Base-by-base conservation (phyloP, 1,140 invertebrate genomes). In the Micrasema longulum region DNA sequence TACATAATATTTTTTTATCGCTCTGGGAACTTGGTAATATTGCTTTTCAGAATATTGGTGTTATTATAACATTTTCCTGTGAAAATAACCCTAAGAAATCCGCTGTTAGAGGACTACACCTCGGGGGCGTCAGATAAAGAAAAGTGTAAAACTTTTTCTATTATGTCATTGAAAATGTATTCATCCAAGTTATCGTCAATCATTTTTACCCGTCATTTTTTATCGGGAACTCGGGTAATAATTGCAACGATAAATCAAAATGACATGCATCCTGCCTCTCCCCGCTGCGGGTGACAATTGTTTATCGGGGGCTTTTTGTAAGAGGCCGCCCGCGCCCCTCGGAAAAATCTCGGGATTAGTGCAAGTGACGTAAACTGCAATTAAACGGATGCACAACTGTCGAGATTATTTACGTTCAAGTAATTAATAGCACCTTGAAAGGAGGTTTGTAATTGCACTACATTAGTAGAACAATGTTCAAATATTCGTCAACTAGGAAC, bases 231-330 rank as follows among this genome's bases (percentile, higher is more conserved):
- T 77, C 80, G 60, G 60, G 74, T 78, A 80, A 80, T 81, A 81
- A 82, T 83, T 81, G 80, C 77, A 73, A 69, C 77, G 79, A 85
- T 84, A 83, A 85, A 85, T 84, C 83, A 85, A 84, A 83, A 81
- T 83, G 83, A 82, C 82, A 81, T 80, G 77, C 80, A 79, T 81
- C 81, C 64, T 81, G 80, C 82, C 82, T 78, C 74, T 52, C 50
- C 36, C 52, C 71, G 53, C 64, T 18, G 36, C 48, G 63, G 45
- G 36, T 53, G 26, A 23, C 65, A 14, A 63, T 63, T 63, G 41
- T 63, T 63, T 55, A n/a, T 41, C 35, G 35, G 57, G 72, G 22
- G 66, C 43, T 67, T 38, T 45, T 52, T 20, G 38, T 31, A 26
- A 43, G 47, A 53, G 31, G 64, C 23, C 26, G n/a, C n/a, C n/a